Evolutionary conservation across 2,797 vertebrate genomes (phyloP).

Genomic region (Sebastes steindachneri): DNA sequence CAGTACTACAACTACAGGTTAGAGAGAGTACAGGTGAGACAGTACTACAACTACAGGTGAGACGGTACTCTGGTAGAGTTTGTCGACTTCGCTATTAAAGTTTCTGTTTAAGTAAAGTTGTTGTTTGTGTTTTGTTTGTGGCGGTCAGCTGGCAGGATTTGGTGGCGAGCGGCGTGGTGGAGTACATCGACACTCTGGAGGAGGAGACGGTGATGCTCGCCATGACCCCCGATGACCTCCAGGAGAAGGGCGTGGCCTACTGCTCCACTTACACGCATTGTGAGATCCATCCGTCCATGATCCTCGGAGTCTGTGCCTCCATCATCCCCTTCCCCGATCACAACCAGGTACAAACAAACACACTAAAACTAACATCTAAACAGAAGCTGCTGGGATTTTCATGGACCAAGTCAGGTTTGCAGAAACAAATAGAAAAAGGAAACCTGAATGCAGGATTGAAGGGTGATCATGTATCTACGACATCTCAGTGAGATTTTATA

Average conservation of each 20-base stretch:
- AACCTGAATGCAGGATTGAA: too few species aligned
- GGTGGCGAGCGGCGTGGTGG: conserved; percentile 96
- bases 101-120: not conserved
- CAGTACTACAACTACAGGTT: too few species aligned
- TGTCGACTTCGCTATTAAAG: not conserved
- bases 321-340: conserved; percentile 99
- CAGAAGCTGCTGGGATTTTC: not conserved
- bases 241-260: conserved; percentile 98
- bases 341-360: conserved; percentile 88
- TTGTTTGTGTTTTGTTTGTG: not conserved
- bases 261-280: conserved; percentile 98
- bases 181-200: conserved; percentile 97
- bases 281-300: conserved; percentile 99
- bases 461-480: not conserved
- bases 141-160: conserved; percentile 94
- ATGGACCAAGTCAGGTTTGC: not conserved
- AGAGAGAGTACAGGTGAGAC: too few species aligned
- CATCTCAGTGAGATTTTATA: not conserved
- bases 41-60: not conserved
- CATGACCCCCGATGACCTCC: conserved; percentile 98
- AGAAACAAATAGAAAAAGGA: not conserved
- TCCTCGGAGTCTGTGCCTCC: conserved; percentile 97
- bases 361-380: not conserved
- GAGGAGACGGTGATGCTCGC: conserved; percentile 99
- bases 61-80: not conserved